phyloP scores from a whole-genome alignment of 2,797 vertebrate species.

The Tarsius wallacei region DNA sequence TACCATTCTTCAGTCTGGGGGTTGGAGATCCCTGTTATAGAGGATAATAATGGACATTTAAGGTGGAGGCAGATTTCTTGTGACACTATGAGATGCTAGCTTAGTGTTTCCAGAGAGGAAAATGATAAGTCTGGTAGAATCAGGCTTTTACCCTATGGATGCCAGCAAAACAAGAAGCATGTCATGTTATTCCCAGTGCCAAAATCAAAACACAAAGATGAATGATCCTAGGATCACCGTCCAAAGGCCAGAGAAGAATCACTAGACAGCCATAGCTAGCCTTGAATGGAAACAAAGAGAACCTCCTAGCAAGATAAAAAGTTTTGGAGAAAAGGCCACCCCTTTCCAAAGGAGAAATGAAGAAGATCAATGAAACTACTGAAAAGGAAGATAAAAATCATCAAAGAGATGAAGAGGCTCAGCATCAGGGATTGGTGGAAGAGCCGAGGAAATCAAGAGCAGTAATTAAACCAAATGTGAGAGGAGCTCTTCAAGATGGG shows the following conservation, averaged over 20 bases:
- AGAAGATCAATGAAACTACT: background rate
- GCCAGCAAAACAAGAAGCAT: background rate
- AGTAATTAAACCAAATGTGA: slow-evolving; percentile 2
- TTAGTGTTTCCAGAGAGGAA: background rate
- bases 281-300: slow-evolving; percentile 33
- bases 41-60: background rate
- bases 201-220: background rate
- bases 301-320: background rate
- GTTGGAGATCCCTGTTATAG: background rate
- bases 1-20: too few relatives aligned
- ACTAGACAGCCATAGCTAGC: background rate
- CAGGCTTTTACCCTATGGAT: background rate
- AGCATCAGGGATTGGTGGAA: background rate
- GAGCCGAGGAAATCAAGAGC: slow-evolving; percentile 31
- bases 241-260: background rate
- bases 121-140: background rate
- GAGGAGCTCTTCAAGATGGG: background rate
- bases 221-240: background rate
- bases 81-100: background rate
- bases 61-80: background rate
- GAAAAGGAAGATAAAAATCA: slow-evolving; percentile 36
- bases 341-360: background rate
- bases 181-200: background rate
- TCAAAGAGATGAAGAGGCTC: slow-evolving; percentile 20
- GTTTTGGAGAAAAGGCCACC: background rate